These are phyloP conservation scores for Pollimyrus isidori DNA, from an alignment of 2,113 vertebrate species.

Conservation along the genomic window DNA sequence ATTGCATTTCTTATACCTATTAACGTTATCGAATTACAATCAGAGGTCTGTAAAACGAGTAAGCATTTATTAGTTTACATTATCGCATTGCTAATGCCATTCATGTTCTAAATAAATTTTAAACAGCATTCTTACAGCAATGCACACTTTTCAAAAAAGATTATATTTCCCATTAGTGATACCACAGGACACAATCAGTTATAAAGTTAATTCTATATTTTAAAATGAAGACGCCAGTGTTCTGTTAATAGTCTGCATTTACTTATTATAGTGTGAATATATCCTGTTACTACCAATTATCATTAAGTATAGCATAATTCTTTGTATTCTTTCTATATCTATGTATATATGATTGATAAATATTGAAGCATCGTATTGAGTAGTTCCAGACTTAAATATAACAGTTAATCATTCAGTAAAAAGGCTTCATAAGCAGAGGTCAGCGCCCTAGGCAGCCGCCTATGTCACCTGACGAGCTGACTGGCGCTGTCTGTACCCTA, in stretches of 20 bases:
- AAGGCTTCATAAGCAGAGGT: background rate
- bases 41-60: background rate
- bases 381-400: background rate
- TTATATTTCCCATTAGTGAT: background rate
- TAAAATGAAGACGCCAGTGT: background rate
- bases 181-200: background rate
- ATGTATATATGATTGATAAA: background rate
- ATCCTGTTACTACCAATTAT: background rate
- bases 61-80: background rate
- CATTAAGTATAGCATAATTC: background rate
- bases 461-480: background rate
- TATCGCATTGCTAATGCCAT: background rate
- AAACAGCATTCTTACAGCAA: background rate
- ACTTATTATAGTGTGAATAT: background rate
- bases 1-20: background rate
- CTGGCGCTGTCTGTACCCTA: background rate
- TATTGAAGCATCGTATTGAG: background rate
- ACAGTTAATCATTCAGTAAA: background rate
- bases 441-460: background rate
- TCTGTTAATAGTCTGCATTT: background rate
- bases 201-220: background rate
- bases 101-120: background rate
- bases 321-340: background rate
- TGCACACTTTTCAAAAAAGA: background rate
- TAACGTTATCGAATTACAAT: background rate